These are phyloP conservation scores for Chelonus formosanus DNA, from an alignment of 2,888 invertebrate species.

Conservation along the genomic window DNA sequence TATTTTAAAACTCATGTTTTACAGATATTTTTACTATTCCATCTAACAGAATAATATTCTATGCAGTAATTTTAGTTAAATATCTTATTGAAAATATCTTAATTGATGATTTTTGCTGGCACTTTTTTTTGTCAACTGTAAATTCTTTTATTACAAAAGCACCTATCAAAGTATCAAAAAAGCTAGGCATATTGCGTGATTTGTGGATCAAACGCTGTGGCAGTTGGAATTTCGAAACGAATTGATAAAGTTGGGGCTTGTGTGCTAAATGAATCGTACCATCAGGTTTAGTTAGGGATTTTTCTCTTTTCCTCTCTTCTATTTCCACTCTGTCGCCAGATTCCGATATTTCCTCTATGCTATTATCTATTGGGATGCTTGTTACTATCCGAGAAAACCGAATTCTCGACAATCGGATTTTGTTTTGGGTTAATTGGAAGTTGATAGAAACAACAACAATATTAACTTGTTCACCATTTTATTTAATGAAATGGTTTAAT, in stretches of 20 bases:
- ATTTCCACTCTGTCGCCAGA: slow-evolving; percentile 10
- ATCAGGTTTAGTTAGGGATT: slow-evolving; percentile 8
- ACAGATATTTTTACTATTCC: neutral
- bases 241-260: slow-evolving; percentile 18
- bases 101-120: no score
- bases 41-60: no score
- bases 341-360: slow-evolving; percentile 8
- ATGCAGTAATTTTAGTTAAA: neutral
- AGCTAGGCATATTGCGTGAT: slow-evolving; percentile 21
- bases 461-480: neutral
- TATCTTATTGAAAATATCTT: no score
- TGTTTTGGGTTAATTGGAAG: slow-evolving; percentile 19
- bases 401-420: slow-evolving; percentile 18
- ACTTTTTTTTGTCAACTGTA: no score
- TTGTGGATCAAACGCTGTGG: neutral
- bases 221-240: neutral
- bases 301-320: neutral
- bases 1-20: neutral
- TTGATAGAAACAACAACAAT: slow-evolving; percentile 16
- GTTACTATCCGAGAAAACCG: slow-evolving; percentile 15
- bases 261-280: slow-evolving; percentile 23
- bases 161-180: slow-evolving; percentile 4
- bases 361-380: slow-evolving; percentile 9
- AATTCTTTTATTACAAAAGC: slow-evolving; percentile 1
- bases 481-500: no score